A percentile compares a stretch with the other conserved stretches of the same genome.
Conservation (phyloP, 2,113 vertebrate species). For the Cheirogaleus medius region DNA sequence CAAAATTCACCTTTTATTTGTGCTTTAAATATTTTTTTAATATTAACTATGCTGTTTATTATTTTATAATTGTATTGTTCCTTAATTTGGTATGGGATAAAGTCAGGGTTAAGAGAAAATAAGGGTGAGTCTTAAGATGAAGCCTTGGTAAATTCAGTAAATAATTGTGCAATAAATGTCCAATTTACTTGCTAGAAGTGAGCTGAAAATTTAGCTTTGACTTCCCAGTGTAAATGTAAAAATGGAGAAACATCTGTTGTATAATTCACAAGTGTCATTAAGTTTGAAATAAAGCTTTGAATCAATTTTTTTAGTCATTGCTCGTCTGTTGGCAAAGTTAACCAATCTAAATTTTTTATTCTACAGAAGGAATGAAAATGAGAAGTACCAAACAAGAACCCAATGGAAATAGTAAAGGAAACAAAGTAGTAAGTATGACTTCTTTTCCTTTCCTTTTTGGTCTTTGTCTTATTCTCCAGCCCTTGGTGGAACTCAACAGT, state of each 20-base stretch:
- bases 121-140: not conserved
- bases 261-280: not conserved
- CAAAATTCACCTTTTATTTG: conserved; percentile 37
- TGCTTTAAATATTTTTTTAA: conserved; percentile 17
- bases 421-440: conserved; percentile 90
- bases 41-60: not conserved
- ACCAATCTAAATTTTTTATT: not conserved
- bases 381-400: conserved; percentile 93
- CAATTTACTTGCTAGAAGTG: not conserved
- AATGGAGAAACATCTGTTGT: not conserved
- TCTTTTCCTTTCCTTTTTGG: not conserved
- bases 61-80: not conserved
- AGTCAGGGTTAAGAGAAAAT: conserved; percentile 4
- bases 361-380: conserved; percentile 97
- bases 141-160: not conserved
- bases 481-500: not conserved
- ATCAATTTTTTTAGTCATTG: not conserved
- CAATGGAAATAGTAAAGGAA: conserved; percentile 92
- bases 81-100: not conserved
- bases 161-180: not conserved
- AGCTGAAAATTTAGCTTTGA: conserved; percentile 42
- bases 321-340: not conserved
- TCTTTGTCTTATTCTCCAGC: not conserved
- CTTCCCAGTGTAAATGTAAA: not conserved
- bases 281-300: conserved; percentile 41